These are phyloP conservation scores for Parambassis ranga DNA, from an alignment of 2,797 vertebrate species.

Conservation along the genomic window DNA sequence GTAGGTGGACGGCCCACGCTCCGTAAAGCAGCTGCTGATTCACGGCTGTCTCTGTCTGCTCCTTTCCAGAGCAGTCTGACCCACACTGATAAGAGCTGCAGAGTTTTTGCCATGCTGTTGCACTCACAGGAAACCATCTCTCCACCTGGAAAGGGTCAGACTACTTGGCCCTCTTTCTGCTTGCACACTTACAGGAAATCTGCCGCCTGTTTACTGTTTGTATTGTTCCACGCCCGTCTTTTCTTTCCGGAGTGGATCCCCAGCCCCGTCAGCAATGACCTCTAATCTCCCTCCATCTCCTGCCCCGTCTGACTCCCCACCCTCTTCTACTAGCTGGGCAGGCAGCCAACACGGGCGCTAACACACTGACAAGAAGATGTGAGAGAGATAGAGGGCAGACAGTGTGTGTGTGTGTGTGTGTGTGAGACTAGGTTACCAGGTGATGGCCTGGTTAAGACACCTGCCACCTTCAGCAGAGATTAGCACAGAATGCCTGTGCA, in stretches of 20 bases:
- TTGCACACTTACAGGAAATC: constrained; percentile 30
- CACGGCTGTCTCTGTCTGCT: constrained; percentile 34
- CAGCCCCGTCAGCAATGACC: constrained; percentile 45
- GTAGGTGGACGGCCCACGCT: constrained; percentile 19
- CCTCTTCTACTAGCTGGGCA: constrained; percentile 49
- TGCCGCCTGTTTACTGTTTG: constrained; percentile 41
- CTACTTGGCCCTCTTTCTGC: constrained; percentile 10
- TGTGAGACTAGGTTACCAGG: constrained; percentile 68
- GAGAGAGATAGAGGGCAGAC: constrained; percentile 35
- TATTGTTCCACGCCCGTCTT: constrained; percentile 29
- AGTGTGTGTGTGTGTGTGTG: constrained; percentile 12
- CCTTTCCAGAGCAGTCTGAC: constrained; percentile 40
- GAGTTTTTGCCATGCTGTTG: constrained; percentile 13
- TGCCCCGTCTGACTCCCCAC: constrained; percentile 39
- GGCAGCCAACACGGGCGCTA: constrained; percentile 47
- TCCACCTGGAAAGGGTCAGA: constrained; percentile 35
- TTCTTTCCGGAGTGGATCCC: constrained; percentile 39
- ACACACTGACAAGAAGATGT: constrained; percentile 46
- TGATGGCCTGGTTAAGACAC: constrained; percentile 75
- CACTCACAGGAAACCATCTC: constrained; percentile 13
- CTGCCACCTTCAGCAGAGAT: constrained; percentile 75
- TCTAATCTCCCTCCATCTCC: constrained; percentile 62
- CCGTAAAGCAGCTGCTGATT: constrained; percentile 47
- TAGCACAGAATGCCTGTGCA: constrained; percentile 65
- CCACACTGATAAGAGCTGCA: constrained; percentile 33